Evolutionary conservation across 2,888 invertebrate species (phyloP), one percentile per base, ranked within the genome.

Genomic region (Phortica okadai): DNA sequence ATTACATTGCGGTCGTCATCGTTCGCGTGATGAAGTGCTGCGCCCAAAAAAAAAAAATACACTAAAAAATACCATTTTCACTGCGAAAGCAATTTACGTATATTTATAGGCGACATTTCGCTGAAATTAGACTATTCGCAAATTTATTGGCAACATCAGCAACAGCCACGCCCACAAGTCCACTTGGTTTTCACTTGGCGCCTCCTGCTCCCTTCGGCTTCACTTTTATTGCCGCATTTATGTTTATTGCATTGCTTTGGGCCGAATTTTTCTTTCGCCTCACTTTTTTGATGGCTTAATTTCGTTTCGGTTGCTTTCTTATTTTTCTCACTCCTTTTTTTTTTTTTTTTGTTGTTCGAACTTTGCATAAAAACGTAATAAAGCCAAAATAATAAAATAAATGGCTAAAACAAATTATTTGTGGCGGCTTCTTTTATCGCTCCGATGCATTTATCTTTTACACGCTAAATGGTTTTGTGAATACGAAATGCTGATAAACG

Each of bases 1-100:
- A 89, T 88, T 89, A 84, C 87, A 88, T 89, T 89, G 88, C 89
- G 89, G 89, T 87, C 42, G 58, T 54, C 81, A 77, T 75, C 84
- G 82, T 82, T 82, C 10, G 50, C 25, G 62, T 62, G 62, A 21
- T 62, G 25, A 21, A 62, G 62, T 62, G 62, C 62, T 33, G 62
- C 62, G 10, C 21, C 21, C 25, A 7, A 6, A 6, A 21, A 21
- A 5, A 33, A 33, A 33, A 33, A 33, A 33, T 5, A 5, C 33
- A 33, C 33, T 5, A 6, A 56, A 56, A 56, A 56, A n/a, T 11
- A 16, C 76, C 7, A 10, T 56, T 41, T 54, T 79, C 80, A 77
- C 78, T 72, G 58, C 74, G 54, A 75, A 69, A 75, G 76, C 74
- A 72, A 58, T 78, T 76, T 76, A 70, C 58, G 33, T n/a, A 6